These are phyloP conservation scores for Hirudo medicinalis DNA, from an alignment of 1,140 invertebrate genomes.

Conservation along the genomic window DNA sequence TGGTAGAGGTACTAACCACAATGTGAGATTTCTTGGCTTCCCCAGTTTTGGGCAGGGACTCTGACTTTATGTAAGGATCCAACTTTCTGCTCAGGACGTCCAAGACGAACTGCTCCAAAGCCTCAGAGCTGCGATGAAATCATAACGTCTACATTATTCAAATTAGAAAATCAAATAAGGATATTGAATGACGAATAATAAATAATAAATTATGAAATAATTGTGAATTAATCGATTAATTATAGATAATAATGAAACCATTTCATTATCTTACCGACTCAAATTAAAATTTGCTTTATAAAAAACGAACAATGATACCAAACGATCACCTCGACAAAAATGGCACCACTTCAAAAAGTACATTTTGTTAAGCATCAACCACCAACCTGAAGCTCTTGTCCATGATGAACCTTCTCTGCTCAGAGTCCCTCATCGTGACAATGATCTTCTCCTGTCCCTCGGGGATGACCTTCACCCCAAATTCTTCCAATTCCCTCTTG, in stretches of 20 bases:
- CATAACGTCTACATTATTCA: background rate
- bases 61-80: slow-evolving; percentile 8
- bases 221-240: too few relatives aligned
- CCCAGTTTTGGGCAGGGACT: background rate
- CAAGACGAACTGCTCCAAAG: slow-evolving; percentile 8
- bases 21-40: background rate
- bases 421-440: background rate
- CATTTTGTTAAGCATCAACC: too few relatives aligned
- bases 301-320: background rate
- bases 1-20: background rate
- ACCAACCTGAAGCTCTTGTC: slow-evolving; percentile 3
- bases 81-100: slow-evolving; percentile 8
- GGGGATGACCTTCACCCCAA: slow-evolving; percentile 3
- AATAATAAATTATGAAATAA: too few relatives aligned
- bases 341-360: too few relatives aligned
- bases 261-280: background rate
- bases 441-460: background rate
- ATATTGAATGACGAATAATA: too few relatives aligned
- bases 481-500: slow-evolving; percentile 7
- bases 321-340: background rate
- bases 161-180: too few relatives aligned
- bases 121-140: slow-evolving; percentile 1
- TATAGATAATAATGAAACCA: background rate
- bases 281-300: background rate
- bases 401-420: slow-evolving; percentile 11